Evolutionary conservation across 1,140 invertebrate species (phyloP), one percentile per base, ranked within the genome.

Genomic region (Linepithema humile): DNA sequence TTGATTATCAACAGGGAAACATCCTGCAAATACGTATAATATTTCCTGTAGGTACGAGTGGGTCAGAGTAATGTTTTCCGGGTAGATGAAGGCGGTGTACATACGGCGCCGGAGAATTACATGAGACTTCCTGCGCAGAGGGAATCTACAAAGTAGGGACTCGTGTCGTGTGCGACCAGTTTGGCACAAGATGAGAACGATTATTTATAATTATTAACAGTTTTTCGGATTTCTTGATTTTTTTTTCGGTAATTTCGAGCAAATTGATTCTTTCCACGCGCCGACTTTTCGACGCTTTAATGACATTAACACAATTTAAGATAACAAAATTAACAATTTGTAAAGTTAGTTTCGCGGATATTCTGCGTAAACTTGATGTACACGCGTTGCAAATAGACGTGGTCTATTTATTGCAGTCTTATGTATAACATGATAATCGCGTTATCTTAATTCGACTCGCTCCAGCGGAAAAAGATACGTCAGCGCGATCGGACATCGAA

Each of bases 111-210:
- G 15, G 53, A 55, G 57, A 75, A 62, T 75, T 75, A 62, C 55
- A 45, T 5, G 3, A 9, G 38, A 75, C 57, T 75, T 75, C 72
- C 38, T 45, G 72, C 38, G 26, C 26, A 45, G 38, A 62, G 53
- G 29, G 38, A 75, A 45, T 38, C 40, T 75, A 62, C 72, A 75
- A 75, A 75, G 72, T 75, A 55, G n/a, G 29, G 72, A 75, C 55
- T 62, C 72, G 6, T 75, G 72, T 75, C 20, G 72, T n/a, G 26
- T 12, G 55, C 72, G 15, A 45, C 10, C 23, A 40, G 26, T 17
- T 17, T 20, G 35, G 12, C n/a, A 5, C n/a, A n/a, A n/a, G 17
- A 20, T 0, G 12, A 29, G 12, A 4, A 23, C 32, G 35, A 26
- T 3, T 6, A 59, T 43, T 73, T 74, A 57, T 75, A 62, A 17